A percentile compares a stretch with the other conserved stretches of the same genome.
These are phyloP conservation scores for Umimayanthus chanpuru DNA, from an alignment of 92 coral and sea anemone genomes.

Conservation along the genomic window DNA sequence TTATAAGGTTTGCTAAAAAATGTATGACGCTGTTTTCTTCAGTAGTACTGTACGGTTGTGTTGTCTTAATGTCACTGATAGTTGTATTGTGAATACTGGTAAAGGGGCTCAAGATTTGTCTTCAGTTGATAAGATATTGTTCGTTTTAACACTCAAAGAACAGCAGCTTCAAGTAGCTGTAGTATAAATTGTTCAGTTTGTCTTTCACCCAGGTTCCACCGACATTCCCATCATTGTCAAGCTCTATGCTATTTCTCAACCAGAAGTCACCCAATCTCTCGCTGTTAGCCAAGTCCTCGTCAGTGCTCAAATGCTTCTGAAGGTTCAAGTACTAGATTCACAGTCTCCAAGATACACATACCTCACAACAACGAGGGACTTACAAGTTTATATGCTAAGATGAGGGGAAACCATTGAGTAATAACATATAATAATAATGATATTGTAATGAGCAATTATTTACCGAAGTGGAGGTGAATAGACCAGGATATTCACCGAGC, in stretches of 20 bases:
- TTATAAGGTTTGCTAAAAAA: too few species aligned
- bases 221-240: too few species aligned
- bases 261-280: slow-evolving; percentile 45
- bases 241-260: slow-evolving; percentile 43
- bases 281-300: slow-evolving; percentile 52
- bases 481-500: too few species aligned
- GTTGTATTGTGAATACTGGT: too few species aligned
- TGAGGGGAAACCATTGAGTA: not conserved
- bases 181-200: not conserved
- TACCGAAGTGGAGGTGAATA: too few species aligned
- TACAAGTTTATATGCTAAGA: not conserved
- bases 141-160: not conserved
- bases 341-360: slow-evolving; percentile 13
- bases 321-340: slow-evolving; percentile 43
- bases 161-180: not conserved
- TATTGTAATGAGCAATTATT: too few species aligned
- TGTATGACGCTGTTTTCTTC: too few species aligned
- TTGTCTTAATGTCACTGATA: too few species aligned
- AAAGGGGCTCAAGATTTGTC: too few species aligned
- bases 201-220: too few species aligned
- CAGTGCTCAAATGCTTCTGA: slow-evolving; percentile 63
- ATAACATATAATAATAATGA: too few species aligned
- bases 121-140: not conserved
- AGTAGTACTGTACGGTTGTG: too few species aligned
- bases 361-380: slow-evolving; percentile 53